Conservation (phyloP, 2,888 invertebrate genomes). For the Cryptophagus acutangulus region DNA sequence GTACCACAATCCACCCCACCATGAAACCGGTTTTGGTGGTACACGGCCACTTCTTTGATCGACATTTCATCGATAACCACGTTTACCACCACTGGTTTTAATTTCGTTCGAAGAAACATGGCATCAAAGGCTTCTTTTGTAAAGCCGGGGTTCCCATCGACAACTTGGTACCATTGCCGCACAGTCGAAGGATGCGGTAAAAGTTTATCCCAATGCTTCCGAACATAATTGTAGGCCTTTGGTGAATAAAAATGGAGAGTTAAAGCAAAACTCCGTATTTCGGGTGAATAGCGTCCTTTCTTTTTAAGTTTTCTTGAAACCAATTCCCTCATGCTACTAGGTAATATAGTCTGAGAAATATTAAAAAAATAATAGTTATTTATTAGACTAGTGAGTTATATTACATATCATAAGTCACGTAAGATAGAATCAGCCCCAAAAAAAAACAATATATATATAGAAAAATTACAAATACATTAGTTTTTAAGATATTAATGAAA, state of each 20-base stretch:
- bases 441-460: no score
- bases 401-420: no score
- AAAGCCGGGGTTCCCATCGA: slow-evolving; percentile 18
- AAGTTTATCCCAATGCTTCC: slow-evolving; percentile 13
- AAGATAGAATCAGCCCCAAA: no score
- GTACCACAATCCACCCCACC: background rate
- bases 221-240: slow-evolving; percentile 16
- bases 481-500: no score
- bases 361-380: no score
- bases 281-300: slow-evolving; percentile 13
- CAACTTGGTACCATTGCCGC: slow-evolving; percentile 16
- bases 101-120: slow-evolving; percentile 7
- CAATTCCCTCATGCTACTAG: no score
- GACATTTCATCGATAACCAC: slow-evolving; percentile 13
- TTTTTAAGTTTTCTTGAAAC: no score
- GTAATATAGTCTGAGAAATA: no score
- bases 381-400: no score
- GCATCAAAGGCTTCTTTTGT: slow-evolving; percentile 12
- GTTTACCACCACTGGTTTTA: background rate
- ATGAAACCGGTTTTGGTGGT: background rate
- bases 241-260: slow-evolving; percentile 21
- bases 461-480: no score
- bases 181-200: slow-evolving; percentile 19
- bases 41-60: slow-evolving; percentile 3
- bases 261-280: slow-evolving; percentile 16